These are phyloP conservation scores for Dermochelys coriacea DNA, from an alignment of 2,797 vertebrate genomes.

Conservation along the genomic window DNA sequence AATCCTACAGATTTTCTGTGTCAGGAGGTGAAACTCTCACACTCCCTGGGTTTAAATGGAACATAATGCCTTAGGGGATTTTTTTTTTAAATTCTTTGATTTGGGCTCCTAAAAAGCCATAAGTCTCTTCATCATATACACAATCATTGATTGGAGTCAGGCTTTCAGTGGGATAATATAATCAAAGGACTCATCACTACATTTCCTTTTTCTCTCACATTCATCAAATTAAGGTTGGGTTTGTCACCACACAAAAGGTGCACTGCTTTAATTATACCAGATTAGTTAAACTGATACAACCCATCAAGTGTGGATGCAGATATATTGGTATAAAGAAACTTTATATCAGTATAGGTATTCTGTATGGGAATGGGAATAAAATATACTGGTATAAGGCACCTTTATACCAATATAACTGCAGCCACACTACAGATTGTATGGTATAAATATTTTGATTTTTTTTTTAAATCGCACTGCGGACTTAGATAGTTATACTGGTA, in stretches of 20 bases:
- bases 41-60: neutral
- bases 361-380: neutral
- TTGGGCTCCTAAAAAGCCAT: neutral
- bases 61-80: neutral
- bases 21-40: neutral
- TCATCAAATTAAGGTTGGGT: neutral
- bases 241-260: neutral
- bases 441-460: neutral
- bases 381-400: neutral
- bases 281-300: neutral
- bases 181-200: neutral
- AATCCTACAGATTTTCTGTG: rapidly evolving
- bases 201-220: neutral
- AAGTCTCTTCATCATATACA: neutral
- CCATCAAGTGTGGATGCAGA: neutral
- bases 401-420: neutral
- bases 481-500: neutral
- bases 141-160: neutral
- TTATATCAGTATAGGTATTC: neutral
- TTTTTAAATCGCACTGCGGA: neutral
- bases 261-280: neutral
- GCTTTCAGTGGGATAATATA: conserved; percentile 19
- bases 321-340: neutral
- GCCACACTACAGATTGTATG: neutral
- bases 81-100: neutral